Percentiles rank a stretch among this genome's conserved stretches.
These are phyloP conservation scores for Chrysolina oricalcia DNA, from an alignment of 2,888 invertebrate genomes.

Conservation along the genomic window DNA sequence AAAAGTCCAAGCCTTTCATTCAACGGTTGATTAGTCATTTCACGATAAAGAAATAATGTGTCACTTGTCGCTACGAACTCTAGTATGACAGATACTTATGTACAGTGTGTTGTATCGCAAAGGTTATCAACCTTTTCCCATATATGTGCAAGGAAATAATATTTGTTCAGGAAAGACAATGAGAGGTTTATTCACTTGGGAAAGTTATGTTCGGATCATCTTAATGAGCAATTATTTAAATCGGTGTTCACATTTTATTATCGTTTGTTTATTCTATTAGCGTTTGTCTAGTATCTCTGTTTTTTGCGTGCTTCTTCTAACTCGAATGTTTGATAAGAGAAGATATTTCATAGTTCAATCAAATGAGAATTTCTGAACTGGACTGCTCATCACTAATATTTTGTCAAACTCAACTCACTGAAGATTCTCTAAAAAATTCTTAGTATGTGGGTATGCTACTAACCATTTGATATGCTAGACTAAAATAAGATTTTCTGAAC, in stretches of 20 bases:
- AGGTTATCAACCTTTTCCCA: slow-evolving; percentile 42
- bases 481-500: too few relatives aligned
- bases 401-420: too few relatives aligned
- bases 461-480: too few relatives aligned
- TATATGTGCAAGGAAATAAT: slow-evolving; percentile 43
- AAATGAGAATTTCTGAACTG: too few relatives aligned
- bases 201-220: slow-evolving; percentile 12
- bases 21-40: slow-evolving; percentile 21
- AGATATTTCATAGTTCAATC: too few relatives aligned
- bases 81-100: slow-evolving; percentile 36
- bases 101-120: slow-evolving; percentile 44
- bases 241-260: not conserved
- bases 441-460: too few relatives aligned
- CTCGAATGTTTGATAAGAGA: too few relatives aligned
- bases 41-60: slow-evolving; percentile 6
- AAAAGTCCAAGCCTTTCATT: not conserved
- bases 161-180: slow-evolving; percentile 33
- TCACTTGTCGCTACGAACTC: slow-evolving; percentile 23
- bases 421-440: too few relatives aligned
- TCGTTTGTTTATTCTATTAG: not conserved
- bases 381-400: too few relatives aligned
- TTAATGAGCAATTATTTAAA: slow-evolving; percentile 19
- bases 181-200: slow-evolving; percentile 27
- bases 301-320: too few relatives aligned
- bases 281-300: too few relatives aligned